These are phyloP conservation scores for Hypomesus transpacificus DNA, from an alignment of 2,113 vertebrate species.

Conservation along the genomic window DNA sequence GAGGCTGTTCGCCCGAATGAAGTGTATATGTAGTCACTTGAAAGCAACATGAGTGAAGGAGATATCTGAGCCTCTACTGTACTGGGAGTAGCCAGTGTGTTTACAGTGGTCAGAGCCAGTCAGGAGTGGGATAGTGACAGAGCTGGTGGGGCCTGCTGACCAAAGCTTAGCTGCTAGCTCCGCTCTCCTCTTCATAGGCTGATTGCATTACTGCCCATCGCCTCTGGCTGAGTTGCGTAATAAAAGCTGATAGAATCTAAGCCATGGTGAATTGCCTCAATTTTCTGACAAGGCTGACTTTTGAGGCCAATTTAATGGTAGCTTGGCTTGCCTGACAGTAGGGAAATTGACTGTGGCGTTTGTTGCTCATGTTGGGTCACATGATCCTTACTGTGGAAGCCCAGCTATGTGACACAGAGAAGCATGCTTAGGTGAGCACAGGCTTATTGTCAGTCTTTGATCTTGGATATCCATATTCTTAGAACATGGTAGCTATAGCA, in stretches of 20 bases:
- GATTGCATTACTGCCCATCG: constrained; percentile 48
- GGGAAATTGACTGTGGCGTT: constrained; percentile 55
- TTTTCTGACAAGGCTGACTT: constrained; percentile 41
- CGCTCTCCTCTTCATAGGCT: constrained; percentile 33
- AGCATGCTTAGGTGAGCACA: neutral
- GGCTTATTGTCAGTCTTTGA: no score
- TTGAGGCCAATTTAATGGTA: constrained; percentile 51
- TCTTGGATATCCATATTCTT: no score
- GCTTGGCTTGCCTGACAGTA: constrained; percentile 37
- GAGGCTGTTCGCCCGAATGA: no score
- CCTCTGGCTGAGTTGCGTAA: constrained; percentile 47
- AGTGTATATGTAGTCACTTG: no score
- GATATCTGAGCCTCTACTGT: no score
- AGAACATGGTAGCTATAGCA: no score
- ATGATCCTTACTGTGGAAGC: constrained; percentile 37
- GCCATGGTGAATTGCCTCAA: constrained; percentile 43
- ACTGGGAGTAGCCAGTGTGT: constrained; percentile 17
- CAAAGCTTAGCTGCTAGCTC: constrained; percentile 23
- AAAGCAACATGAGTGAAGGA: no score
- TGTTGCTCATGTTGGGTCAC: constrained; percentile 42
- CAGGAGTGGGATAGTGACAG: constrained; percentile 39
- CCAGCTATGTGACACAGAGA: constrained; percentile 5
- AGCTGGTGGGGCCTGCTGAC: constrained; percentile 38
- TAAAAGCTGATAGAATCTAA: constrained; percentile 34
- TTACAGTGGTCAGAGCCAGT: constrained; percentile 41